These are phyloP conservation scores for Sarcophaga carnaria DNA, from an alignment of 2,888 invertebrate species.

Conservation along the genomic window DNA sequence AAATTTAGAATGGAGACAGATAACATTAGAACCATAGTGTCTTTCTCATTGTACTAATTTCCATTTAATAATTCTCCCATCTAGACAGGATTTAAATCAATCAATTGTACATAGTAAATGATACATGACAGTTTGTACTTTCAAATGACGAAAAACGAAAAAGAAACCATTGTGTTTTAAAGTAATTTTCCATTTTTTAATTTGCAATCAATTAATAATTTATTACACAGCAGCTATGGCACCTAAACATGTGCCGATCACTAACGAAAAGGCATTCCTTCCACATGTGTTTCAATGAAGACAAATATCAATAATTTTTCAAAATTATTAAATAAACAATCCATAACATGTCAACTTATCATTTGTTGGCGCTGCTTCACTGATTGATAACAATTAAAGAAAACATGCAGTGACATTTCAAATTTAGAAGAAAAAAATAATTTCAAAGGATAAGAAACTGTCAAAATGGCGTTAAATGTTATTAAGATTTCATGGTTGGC, in stretches of 20 bases:
- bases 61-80: too few species aligned
- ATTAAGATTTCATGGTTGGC: background rate
- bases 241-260: background rate
- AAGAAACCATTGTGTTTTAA: conserved; percentile 1
- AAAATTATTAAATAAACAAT: conserved; percentile 44
- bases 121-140: background rate
- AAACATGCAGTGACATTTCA: background rate
- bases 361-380: conserved; percentile 32
- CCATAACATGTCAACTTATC: conserved; percentile 43
- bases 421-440: background rate
- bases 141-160: background rate
- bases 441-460: conserved; percentile 26
- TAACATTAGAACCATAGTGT: too few species aligned
- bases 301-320: background rate
- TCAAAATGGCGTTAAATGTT: conserved; percentile 30
- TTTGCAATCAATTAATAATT: conserved; percentile 21
- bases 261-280: background rate
- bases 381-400: conserved; percentile 48
- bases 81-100: background rate
- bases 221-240: background rate
- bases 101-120: background rate
- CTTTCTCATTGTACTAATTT: too few species aligned
- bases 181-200: conserved; percentile 9
- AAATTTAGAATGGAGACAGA: too few species aligned
- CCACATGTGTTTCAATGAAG: background rate